Evolutionary conservation across 1,140 invertebrate genomes (phyloP), one percentile per base, ranked within the genome.

Genomic region (Macrocentrus cingulum): DNA sequence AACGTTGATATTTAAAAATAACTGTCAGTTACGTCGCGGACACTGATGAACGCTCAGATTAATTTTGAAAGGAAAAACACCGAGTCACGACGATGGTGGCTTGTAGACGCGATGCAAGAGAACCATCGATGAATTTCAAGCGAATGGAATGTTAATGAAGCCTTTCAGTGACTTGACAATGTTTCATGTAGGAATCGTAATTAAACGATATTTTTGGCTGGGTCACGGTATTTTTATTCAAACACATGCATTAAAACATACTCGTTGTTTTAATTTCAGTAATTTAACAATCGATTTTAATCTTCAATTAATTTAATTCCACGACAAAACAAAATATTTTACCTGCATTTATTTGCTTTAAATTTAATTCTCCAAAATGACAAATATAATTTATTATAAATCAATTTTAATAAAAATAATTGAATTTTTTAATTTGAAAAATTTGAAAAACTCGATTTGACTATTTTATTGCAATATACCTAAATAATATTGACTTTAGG

Each of bases 111-210:
- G n/a, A 23, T 39, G 18, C 7, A 39, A 41, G 9, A 23, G 39
- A 25, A 48, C 23, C 19, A 15, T 54, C 23, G 22, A 45, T 45
- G 53, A 56, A 56, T 46, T 56, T 56, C 37, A 56, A 56, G 32
- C 41, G 16, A 19, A 11, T 18, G 50, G 63, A 65, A 65, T 65
- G 42, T 63, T 65, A 63, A 65, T 65, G 62, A 62, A 50, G 25
- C 58, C 56, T 29, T 20, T 13, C 9, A n/a, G 22, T 9, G 34
- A 46, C 32, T 41, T 50, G 60, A 61, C 56, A 50, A 64, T 52
- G 50, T 20, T 16, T 42, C 44, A 59, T 53, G 45, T 15, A 25
- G 56, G n/a, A 56, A 58, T 62, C 50, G 55, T 63, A 49, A 63
- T 60, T 60, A 60, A 56, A 29, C 9, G 42, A 25, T 55, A 39